These are phyloP conservation scores for Eretmochelys imbricata DNA, from an alignment of 2,113 vertebrate species.

Conservation along the genomic window DNA sequence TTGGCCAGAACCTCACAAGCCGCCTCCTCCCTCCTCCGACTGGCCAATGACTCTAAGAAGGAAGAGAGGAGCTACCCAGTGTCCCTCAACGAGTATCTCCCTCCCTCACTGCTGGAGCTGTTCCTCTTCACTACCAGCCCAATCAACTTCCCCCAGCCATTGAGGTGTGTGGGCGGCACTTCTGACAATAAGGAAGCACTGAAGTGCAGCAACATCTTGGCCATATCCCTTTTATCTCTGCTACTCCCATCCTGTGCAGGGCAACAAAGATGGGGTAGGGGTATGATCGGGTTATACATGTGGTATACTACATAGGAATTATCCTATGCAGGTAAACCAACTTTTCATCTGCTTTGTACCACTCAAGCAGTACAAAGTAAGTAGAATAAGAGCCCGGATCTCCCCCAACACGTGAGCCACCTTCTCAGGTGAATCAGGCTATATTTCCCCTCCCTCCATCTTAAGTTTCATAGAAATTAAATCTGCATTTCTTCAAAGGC, in stretches of 20 bases:
- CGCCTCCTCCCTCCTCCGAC: too few species aligned
- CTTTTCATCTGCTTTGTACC: neutral
- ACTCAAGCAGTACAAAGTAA: neutral
- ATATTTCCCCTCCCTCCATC: neutral
- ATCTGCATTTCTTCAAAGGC: slow-evolving; percentile 41
- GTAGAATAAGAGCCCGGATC: neutral
- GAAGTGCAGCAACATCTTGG: neutral
- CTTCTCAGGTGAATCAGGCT: neutral
- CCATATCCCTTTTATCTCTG: neutral
- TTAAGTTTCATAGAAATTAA: slow-evolving; percentile 3
- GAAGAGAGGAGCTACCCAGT: too few species aligned
- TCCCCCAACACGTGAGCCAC: neutral
- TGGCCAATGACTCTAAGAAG: too few species aligned
- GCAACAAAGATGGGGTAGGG: neutral
- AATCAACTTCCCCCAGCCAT: too few species aligned
- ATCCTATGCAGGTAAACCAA: neutral
- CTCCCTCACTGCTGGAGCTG: too few species aligned
- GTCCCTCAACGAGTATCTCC: too few species aligned
- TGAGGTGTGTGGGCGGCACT: neutral
- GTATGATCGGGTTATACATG: rapidly evolving
- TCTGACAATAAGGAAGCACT: neutral
- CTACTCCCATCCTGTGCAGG: neutral
- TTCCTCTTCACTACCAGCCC: too few species aligned
- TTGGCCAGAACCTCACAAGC: too few species aligned
- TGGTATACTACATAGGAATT: neutral